A percentile compares a stretch with the other conserved stretches of the same genome.
These are phyloP conservation scores for Rhopalosiphum maidis DNA, from an alignment of 1,140 invertebrate species.

Conservation along the genomic window DNA sequence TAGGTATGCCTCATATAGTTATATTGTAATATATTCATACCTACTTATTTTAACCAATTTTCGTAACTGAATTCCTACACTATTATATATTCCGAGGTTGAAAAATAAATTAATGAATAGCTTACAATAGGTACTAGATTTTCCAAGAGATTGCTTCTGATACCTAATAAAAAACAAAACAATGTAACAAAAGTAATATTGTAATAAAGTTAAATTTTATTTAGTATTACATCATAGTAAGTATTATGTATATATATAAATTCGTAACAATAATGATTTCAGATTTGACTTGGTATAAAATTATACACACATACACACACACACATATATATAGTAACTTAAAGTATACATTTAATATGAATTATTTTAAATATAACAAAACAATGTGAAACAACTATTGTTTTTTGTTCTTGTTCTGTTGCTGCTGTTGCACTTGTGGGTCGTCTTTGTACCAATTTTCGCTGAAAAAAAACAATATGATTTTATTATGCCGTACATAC, in stretches of 20 bases:
- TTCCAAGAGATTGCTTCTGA: neutral
- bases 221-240: constrained; percentile 3
- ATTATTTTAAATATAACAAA: neutral
- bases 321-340: neutral
- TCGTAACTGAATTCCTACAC: neutral
- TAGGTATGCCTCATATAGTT: neutral
- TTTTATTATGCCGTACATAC: neutral
- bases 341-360: constrained; percentile 22
- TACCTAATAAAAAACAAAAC: constrained; percentile 20
- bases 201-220: constrained; percentile 34
- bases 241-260: neutral
- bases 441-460: constrained; percentile 88
- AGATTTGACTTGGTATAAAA: constrained; percentile 23
- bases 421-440: constrained; percentile 59
- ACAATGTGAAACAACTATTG: constrained; percentile 1
- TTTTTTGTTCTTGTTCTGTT: constrained; percentile 56
- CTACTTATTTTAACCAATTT: neutral
- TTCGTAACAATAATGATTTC: constrained; percentile 18
- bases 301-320: neutral
- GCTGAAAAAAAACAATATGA: constrained; percentile 65
- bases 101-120: neutral
- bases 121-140: neutral
- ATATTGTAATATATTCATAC: neutral
- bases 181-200: neutral
- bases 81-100: neutral